These are phyloP conservation scores for Heliconius ethilla DNA, from an alignment of 2,888 invertebrate genomes.

Conservation along the genomic window DNA sequence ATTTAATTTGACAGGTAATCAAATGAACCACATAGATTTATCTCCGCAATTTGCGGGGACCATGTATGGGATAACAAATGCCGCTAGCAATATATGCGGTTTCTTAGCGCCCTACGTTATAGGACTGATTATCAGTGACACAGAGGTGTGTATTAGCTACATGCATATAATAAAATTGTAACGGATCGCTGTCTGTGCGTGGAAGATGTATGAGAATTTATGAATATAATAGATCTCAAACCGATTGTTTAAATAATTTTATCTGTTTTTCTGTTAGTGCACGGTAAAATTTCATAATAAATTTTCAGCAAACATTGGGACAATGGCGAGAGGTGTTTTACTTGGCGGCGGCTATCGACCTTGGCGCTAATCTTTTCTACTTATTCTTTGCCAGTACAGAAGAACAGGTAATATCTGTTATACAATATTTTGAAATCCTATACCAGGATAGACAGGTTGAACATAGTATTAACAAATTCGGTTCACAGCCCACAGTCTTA, in stretches of 20 bases:
- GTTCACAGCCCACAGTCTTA: too few species aligned
- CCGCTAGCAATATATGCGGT: slow-evolving; percentile 90
- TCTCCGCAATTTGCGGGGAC: slow-evolving; percentile 92
- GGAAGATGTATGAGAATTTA: too few species aligned
- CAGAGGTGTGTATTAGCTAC: slow-evolving; percentile 70
- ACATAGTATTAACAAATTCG: too few species aligned
- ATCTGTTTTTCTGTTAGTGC: too few species aligned
- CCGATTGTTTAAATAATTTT: too few species aligned
- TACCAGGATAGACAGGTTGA: too few species aligned
- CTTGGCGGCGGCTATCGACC: slow-evolving; percentile 88
- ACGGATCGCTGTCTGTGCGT: too few species aligned
- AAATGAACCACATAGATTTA: slow-evolving; percentile 92
- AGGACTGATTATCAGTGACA: slow-evolving; percentile 85
- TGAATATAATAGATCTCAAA: too few species aligned
- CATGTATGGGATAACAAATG: slow-evolving; percentile 92
- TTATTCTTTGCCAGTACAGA: slow-evolving; percentile 89
- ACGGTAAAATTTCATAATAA: background rate
- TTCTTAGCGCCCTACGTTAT: slow-evolving; percentile 91
- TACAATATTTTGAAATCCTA: too few species aligned
- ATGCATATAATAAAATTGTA: too few species aligned
- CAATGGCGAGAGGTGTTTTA: slow-evolving; percentile 91
- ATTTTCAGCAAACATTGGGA: slow-evolving; percentile 85
- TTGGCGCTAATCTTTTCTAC: slow-evolving; percentile 88
- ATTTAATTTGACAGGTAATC: slow-evolving; percentile 81
- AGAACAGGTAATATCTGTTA: slow-evolving; percentile 80